These are phyloP conservation scores for Lasioglossum calceatum DNA, from an alignment of 2,888 invertebrate species.

Conservation along the genomic window DNA sequence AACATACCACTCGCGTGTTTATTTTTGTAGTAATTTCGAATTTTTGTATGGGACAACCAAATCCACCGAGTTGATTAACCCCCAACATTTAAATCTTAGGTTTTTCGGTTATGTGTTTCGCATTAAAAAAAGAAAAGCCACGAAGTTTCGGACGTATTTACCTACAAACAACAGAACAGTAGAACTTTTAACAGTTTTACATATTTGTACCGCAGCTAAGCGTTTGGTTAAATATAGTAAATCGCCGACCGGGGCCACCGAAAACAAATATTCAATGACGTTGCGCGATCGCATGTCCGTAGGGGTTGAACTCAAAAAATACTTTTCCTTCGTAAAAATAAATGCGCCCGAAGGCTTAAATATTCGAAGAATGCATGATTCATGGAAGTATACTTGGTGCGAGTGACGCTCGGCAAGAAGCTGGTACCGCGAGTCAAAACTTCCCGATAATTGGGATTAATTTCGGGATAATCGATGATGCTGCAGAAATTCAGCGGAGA, in stretches of 20 bases:
- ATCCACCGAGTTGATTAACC: no score
- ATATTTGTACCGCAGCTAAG: background rate
- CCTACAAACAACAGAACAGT: no score
- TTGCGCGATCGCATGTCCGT: background rate
- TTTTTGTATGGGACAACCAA: background rate
- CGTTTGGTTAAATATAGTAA: background rate
- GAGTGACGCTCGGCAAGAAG: background rate
- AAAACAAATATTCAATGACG: background rate
- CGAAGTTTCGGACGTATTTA: no score
- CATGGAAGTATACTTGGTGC: background rate
- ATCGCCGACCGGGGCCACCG: background rate
- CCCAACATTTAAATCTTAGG: no score
- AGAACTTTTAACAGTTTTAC: background rate
- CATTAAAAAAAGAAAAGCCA: no score
- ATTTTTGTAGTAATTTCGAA: background rate
- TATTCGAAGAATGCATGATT: background rate
- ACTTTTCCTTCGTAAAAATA: background rate
- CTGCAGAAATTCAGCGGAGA: slow-evolving; percentile 14
- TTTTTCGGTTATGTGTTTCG: no score
- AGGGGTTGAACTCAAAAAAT: background rate
- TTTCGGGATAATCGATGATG: slow-evolving; percentile 38
- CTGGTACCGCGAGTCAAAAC: slow-evolving; percentile 35
- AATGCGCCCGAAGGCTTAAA: background rate
- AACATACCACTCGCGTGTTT: background rate
- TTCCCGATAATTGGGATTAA: slow-evolving; percentile 40